Evolutionary conservation across 2,113 vertebrate genomes (phyloP), one percentile per base, ranked within the genome.

Genomic region (Sylvietta virens): DNA sequence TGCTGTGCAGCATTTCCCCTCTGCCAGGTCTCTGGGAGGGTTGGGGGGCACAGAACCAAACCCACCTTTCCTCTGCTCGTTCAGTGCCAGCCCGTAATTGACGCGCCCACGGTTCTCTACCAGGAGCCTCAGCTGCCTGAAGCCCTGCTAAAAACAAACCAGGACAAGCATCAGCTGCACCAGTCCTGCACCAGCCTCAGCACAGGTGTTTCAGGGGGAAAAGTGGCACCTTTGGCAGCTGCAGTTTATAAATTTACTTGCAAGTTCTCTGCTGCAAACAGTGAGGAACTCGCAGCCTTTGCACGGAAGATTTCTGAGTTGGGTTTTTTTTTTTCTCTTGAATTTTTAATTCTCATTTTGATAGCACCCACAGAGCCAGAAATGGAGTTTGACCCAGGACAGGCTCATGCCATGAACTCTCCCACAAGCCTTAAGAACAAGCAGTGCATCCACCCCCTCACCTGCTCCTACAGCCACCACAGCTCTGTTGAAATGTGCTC

Each of bases 21-120:
- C 62, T 1, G 53, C 24, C 7, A 22, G 3, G 15, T 5, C 6
- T 6, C n/a, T 30, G 37, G 58, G 65, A 31, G 47, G 35, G 23
- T 5, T 9, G 18, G 65, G 50, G 53, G 51, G 69, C 40, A 35
- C 58, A 51, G 61, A n/a, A 40, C 15, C 58, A n/a, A 9, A 88
- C 82, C 92, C 94, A 99, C 99, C 99, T 99, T 99, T 99, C 81
- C 98, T 98, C 93, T 99, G 99, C 30, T 98, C 96, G 53, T 99
- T 98, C 64, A 99, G 96, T 10, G 95, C 93, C 56, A 88, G 88
- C 40, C 99, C 99, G 1, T 98, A 98, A 93, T 99, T 99, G 89
- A 98, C 99, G 6, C 99, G 97, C 39, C 99, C 99, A 1, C 99
- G 97, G 96, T 99, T 99, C 95, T 99, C 99, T 40, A 99, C 99